Evolutionary conservation across 2,113 vertebrate genomes (phyloP).

Genomic region (Chiloscyllium plagiosum): DNA sequence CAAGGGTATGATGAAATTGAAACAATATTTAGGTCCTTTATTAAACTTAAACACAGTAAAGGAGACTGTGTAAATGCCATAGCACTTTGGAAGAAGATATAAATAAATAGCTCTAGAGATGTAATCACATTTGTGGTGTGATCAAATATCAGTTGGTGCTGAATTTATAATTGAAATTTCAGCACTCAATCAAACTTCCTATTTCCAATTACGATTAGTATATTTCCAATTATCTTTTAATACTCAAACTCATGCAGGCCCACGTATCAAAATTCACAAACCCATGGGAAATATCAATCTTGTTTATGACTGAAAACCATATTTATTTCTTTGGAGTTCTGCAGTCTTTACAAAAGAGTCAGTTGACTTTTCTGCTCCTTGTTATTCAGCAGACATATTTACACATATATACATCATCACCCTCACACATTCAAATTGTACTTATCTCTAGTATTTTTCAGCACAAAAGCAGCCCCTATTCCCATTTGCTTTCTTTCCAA

Average conservation of each 20-base stretch:
- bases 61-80: background rate
- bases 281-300: background rate
- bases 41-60: background rate
- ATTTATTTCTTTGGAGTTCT: background rate
- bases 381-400: background rate
- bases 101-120: background rate
- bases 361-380: background rate
- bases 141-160: conserved; percentile 8
- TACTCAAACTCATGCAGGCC: background rate
- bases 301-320: background rate
- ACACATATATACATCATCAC: background rate
- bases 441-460: background rate
- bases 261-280: background rate
- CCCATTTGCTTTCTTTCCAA: background rate
- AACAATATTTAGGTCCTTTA: background rate
- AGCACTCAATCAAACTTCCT: background rate
- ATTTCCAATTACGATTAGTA: background rate
- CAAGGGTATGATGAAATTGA: background rate
- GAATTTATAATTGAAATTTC: conserved; percentile 16
- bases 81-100: background rate
- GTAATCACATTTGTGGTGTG: background rate
- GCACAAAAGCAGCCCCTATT: background rate
- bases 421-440: background rate
- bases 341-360: background rate
- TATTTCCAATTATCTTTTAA: background rate